Conservation (phyloP, 1,140 invertebrate species). For the Epicauta chinensis region DNA sequence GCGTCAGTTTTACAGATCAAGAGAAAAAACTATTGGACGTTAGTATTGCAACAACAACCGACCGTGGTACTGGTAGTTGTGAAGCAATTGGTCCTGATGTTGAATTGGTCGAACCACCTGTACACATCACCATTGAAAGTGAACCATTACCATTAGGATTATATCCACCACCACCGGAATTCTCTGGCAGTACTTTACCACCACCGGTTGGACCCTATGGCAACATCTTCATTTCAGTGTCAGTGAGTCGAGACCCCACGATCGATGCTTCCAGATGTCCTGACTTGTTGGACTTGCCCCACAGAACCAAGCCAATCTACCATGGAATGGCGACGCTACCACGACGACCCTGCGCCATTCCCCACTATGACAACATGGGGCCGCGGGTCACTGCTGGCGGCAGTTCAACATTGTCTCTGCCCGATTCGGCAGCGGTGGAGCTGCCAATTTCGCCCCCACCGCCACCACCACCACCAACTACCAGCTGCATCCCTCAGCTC, state of each 20-base stretch:
- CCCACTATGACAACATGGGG: conserved; percentile 79
- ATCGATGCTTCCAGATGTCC: conserved; percentile 61
- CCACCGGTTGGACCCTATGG: conserved; percentile 48
- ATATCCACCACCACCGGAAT: conserved; percentile 59
- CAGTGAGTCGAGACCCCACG: conserved; percentile 60
- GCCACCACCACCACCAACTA: conserved; percentile 45
- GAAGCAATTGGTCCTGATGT: conserved; percentile 48
- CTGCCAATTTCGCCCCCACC: conserved; percentile 45
- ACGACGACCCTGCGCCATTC: conserved; percentile 33
- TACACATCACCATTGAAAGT: conserved; percentile 73
- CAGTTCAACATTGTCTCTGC: conserved; percentile 72
- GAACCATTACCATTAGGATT: conserved; percentile 46
- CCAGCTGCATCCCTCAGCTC: conserved; percentile 30
- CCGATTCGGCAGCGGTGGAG: conserved; percentile 49
- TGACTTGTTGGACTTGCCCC: conserved; percentile 67
- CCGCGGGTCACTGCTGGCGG: conserved; percentile 80
- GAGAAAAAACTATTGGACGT: conserved; percentile 76
- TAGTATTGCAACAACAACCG: conserved; percentile 70
- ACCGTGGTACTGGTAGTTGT: conserved; percentile 56
- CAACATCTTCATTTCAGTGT: conserved; percentile 70
- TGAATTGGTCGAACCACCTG: conserved; percentile 48
- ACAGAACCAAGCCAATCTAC: conserved; percentile 49
- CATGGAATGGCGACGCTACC: conserved; percentile 44
- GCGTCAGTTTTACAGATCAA: conserved; percentile 74
- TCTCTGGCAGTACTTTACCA: conserved; percentile 55